phyloP scores from a whole-genome alignment of 1,140 invertebrate species.

The Drosophila nikananu region DNA sequence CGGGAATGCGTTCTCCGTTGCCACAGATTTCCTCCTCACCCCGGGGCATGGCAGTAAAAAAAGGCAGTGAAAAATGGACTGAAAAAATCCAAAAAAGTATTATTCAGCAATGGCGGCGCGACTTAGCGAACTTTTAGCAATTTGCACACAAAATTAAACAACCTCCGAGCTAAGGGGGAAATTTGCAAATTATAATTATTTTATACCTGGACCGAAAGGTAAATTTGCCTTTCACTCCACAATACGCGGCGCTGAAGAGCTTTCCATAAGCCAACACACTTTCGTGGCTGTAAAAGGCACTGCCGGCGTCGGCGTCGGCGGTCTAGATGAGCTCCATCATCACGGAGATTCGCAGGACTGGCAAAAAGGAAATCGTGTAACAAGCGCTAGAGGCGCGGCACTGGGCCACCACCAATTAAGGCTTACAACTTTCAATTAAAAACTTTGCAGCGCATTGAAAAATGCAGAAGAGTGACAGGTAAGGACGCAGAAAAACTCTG shows the following conservation, averaged over 20 bases:
- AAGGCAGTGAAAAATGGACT: not conserved
- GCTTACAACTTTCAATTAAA: slow-evolving; percentile 23
- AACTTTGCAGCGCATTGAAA: slow-evolving; percentile 22
- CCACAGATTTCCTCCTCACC: slow-evolving; percentile 7
- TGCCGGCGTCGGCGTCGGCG: slow-evolving; percentile 1
- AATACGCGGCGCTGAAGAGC: slow-evolving; percentile 15
- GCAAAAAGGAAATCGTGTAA: slow-evolving; percentile 24
- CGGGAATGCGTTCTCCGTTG: slow-evolving; percentile 5
- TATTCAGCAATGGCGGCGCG: slow-evolving; percentile 16
- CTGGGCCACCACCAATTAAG: slow-evolving; percentile 18
- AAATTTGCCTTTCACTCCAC: slow-evolving; percentile 21
- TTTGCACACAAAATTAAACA: slow-evolving; percentile 24
- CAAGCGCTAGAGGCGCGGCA: slow-evolving; percentile 19
- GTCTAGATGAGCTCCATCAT: slow-evolving; percentile 16
- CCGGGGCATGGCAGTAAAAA: not conserved
- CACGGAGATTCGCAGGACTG: slow-evolving; percentile 10
- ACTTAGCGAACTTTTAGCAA: slow-evolving; percentile 21
- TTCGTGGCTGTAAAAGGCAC: slow-evolving; percentile 12
- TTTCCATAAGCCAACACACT: slow-evolving; percentile 18
- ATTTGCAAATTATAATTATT: slow-evolving; percentile 26
- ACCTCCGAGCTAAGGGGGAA: slow-evolving; percentile 12
- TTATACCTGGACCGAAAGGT: slow-evolving; percentile 19
- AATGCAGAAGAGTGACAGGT: slow-evolving; percentile 15
- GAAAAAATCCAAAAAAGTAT: slow-evolving; percentile 10
- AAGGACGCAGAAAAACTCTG: slow-evolving; percentile 5